Base-by-base conservation (phyloP, 2,888 invertebrate species). In the Tetragonula carbonaria region DNA sequence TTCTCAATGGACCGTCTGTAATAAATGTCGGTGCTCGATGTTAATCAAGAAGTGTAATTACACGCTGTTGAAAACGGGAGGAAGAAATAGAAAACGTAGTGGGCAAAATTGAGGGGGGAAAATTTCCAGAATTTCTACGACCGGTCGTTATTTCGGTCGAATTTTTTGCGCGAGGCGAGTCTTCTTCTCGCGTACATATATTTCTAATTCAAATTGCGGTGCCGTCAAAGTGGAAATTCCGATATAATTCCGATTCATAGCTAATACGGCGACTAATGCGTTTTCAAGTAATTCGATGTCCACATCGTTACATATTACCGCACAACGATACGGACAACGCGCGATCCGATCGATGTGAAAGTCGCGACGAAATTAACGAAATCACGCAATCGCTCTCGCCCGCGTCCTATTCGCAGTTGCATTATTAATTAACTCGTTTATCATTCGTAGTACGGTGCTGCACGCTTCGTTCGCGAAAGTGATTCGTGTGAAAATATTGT, bases 241-340 rank as follows among this genome's bases (percentile, higher is more conserved):
- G 23, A 23, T 23, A 23, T 23, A 85, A 84, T 86, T 85, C 68
- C 71, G 75, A 76, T 72, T 82, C 78, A 70, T 81, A 84, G 85
- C 79, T 79, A 82, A 79, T 82, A 74, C 55, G 68, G 45, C 51
- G 79, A 79, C 71, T 82, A 86, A 86, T 85, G 82, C 71, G 70
- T 79, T 82, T 63, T 28, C 74, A 79, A 77, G 77, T 86, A 85
- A 86, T 82, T 85, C 82, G 79, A 85, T 86, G 74, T 75, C 67
- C 65, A 28, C 76, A 73, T 77, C 66, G 70, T 68, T 63, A 50
- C 65, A 66, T 51, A 68, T 84, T 80, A 84, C 18, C 50, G 21
- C 45, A 50, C 6, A 33, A 74, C 21, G 38, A 65, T 71, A 76
- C 71, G 76, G 33, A 33, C 76, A 83, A 66, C 21, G 38, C 55